These are phyloP conservation scores for Arremon aurantiirostris DNA, from an alignment of 2,797 vertebrate species.

Conservation along the genomic window DNA sequence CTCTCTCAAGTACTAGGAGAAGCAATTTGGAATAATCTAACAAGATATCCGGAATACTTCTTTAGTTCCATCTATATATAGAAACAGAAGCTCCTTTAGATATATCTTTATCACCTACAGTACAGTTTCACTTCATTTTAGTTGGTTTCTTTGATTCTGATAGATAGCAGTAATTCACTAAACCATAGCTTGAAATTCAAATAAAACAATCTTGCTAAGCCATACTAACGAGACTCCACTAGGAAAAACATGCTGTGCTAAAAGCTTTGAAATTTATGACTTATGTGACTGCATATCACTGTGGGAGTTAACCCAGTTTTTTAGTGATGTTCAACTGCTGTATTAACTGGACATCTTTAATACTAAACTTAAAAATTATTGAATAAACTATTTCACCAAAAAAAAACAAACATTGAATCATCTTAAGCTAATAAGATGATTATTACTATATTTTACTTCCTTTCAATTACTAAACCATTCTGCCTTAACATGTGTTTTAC, in stretches of 20 bases:
- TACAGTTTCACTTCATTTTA: background rate
- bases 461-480: background rate
- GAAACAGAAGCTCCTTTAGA: background rate
- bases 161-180: background rate
- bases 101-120: background rate
- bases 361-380: background rate
- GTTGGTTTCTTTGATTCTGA: background rate
- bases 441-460: background rate
- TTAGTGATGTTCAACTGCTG: background rate
- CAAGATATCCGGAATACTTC: background rate
- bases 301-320: conserved; percentile 28
- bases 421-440: background rate
- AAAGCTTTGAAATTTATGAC: conserved; percentile 47
- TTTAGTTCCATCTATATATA: background rate
- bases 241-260: background rate
- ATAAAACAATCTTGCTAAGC: background rate
- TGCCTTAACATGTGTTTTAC: background rate
- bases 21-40: background rate
- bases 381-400: background rate
- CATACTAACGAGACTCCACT: background rate
- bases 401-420: background rate
- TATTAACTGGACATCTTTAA: background rate
- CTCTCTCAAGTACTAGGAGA: background rate
- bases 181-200: background rate
- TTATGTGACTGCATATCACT: background rate